phyloP scores from a whole-genome alignment of 2,797 vertebrate species.

The Gouania willdenowi region DNA sequence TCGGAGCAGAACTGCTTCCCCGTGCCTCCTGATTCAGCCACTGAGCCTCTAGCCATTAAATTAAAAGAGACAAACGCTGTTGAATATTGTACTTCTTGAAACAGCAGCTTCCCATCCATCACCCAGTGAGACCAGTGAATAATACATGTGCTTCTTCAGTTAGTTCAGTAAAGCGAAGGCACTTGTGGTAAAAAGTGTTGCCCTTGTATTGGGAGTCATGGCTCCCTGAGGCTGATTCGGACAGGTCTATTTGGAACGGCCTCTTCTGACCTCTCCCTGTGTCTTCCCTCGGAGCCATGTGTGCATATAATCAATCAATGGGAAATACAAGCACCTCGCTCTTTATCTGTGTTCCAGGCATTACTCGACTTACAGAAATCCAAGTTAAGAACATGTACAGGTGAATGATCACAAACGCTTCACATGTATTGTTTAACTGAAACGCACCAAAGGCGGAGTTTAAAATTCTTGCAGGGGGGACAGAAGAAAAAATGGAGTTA shows the following conservation, averaged over 20 bases:
- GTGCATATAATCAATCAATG: conserved; percentile 65
- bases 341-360: too few relatives aligned
- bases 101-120: conserved; percentile 48
- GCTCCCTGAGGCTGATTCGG: conserved; percentile 62
- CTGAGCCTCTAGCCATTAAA: conserved; percentile 44
- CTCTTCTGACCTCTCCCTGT: conserved; percentile 68
- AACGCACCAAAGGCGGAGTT: too few relatives aligned
- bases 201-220: conserved; percentile 63
- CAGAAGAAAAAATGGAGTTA: too few relatives aligned
- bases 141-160: conserved; percentile 61
- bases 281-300: conserved; percentile 67
- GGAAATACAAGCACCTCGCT: conserved; percentile 50
- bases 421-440: too few relatives aligned
- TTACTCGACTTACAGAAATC: too few relatives aligned
- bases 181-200: conserved; percentile 51
- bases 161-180: conserved; percentile 62
- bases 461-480: too few relatives aligned
- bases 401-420: too few relatives aligned
- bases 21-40: conserved; percentile 38
- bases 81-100: conserved; percentile 54
- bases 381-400: too few relatives aligned
- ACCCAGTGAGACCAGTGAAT: conserved; percentile 61
- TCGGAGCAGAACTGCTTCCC: conserved; percentile 24
- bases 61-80: conserved; percentile 62
- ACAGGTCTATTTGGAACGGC: conserved; percentile 74